A percentile compares a stretch with the other conserved stretches of the same genome.
These are phyloP conservation scores for Periparus ater DNA, from an alignment of 2,797 vertebrate genomes.

Conservation along the genomic window DNA sequence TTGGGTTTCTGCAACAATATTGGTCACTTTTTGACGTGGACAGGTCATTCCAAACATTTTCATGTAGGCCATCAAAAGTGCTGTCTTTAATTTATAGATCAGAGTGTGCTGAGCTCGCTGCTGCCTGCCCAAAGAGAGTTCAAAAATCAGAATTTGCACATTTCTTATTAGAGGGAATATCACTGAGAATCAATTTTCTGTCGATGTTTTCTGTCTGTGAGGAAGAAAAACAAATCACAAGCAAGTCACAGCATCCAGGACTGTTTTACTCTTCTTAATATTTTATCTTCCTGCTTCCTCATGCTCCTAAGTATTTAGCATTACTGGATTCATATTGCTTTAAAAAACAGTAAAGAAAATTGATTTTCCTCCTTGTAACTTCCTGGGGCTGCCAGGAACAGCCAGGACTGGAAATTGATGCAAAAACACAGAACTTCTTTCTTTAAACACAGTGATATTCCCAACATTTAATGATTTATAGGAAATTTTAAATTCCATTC, in stretches of 20 bases:
- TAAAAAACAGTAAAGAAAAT: background rate
- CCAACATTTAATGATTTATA: background rate
- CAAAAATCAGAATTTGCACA: background rate
- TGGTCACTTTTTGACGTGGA: background rate
- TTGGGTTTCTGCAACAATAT: background rate
- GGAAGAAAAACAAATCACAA: background rate
- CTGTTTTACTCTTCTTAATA: background rate
- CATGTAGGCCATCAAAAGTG: background rate
- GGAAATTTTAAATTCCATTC: background rate
- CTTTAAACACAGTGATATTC: background rate
- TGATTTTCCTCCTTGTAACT: background rate
- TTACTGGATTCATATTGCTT: background rate
- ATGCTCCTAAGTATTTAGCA: background rate
- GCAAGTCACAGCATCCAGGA: background rate
- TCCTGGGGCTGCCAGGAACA: background rate
- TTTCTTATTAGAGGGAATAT: background rate
- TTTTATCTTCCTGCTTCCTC: slow-evolving; percentile 4
- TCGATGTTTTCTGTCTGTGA: background rate
- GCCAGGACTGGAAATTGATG: background rate
- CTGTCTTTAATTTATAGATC: background rate
- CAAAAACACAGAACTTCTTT: background rate
- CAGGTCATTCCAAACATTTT: background rate
- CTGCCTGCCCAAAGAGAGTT: background rate
- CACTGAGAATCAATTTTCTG: background rate
- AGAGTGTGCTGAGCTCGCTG: background rate